phyloP scores from a whole-genome alignment of 30 jellyfish, hydroid and myxozoan genomes.

The Haliclystus octoradiatus region DNA sequence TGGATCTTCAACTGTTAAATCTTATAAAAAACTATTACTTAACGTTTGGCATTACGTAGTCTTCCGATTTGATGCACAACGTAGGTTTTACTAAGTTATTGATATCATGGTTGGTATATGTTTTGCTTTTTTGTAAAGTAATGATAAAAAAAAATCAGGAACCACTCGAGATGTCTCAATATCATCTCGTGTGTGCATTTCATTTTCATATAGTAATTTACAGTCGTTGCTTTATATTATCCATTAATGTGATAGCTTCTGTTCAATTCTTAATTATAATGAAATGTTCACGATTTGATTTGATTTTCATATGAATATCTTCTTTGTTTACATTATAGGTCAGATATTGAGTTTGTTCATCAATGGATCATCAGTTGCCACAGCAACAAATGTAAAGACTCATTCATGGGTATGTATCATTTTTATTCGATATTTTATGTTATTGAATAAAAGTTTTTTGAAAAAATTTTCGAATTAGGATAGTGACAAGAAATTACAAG shows the following conservation, averaged over 20 bases:
- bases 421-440: too few relatives aligned
- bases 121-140: background rate
- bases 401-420: slow-evolving; percentile 40
- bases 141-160: background rate
- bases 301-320: background rate
- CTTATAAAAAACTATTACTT: slow-evolving; percentile 10
- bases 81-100: slow-evolving; percentile 18
- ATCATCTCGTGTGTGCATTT: background rate
- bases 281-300: too few relatives aligned
- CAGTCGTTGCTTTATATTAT: too few relatives aligned
- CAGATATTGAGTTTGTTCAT: slow-evolving; percentile 49
- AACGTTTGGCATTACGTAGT: slow-evolving; percentile 73
- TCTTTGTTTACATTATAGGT: slow-evolving; percentile 8
- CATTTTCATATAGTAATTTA: background rate
- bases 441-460: too few relatives aligned
- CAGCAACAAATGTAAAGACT: slow-evolving; percentile 21
- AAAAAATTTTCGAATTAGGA: too few relatives aligned
- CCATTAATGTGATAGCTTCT: too few relatives aligned
- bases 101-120: background rate
- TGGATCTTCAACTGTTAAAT: slow-evolving; percentile 16
- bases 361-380: slow-evolving; percentile 58
- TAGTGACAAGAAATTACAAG: too few relatives aligned
- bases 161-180: background rate
- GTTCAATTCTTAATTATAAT: too few relatives aligned
- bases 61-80: slow-evolving; percentile 68